Evolutionary conservation across 2,888 invertebrate genomes (phyloP).

Genomic region (Tetrapedia diversipes): DNA sequence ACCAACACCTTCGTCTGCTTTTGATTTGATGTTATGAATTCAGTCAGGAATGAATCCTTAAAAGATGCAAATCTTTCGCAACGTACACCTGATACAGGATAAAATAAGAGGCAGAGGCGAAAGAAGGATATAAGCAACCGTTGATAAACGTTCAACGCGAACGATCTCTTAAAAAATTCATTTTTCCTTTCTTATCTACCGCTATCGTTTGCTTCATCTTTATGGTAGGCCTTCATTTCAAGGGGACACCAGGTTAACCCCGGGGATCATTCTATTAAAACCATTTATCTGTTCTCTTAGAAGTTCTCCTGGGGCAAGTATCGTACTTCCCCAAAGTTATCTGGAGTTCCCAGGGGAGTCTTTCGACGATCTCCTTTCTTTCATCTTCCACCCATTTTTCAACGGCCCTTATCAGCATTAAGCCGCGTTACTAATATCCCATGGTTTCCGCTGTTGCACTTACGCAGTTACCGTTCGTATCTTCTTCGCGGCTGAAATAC

Average conservation of each 20-base stretch:
- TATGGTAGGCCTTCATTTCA: slow-evolving; percentile 39
- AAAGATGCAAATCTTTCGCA: not conserved
- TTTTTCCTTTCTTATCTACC: not conserved
- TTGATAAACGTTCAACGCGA: not conserved
- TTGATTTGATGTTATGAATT: not conserved
- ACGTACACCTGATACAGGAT: not conserved
- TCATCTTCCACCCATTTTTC: slow-evolving; percentile 57
- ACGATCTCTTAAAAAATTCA: slow-evolving; percentile 29
- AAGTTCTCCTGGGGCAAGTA: slow-evolving; percentile 56
- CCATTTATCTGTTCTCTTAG: slow-evolving; percentile 63
- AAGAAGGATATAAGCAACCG: not conserved
- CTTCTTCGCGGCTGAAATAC: slow-evolving; percentile 21
- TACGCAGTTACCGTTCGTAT: slow-evolving; percentile 45
- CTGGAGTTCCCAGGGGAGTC: slow-evolving; percentile 48
- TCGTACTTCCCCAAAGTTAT: slow-evolving; percentile 64
- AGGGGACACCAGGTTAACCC: slow-evolving; percentile 33
- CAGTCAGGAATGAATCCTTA: not conserved
- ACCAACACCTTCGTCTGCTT: not conserved
- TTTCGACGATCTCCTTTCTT: slow-evolving; percentile 54
- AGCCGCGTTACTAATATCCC: slow-evolving; percentile 50
- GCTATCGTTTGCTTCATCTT: slow-evolving; percentile 26
- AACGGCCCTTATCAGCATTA: slow-evolving; percentile 55
- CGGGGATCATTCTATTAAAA: slow-evolving; percentile 63
- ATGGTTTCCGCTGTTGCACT: slow-evolving; percentile 36
- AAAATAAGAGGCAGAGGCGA: not conserved